These are phyloP conservation scores for Rattus rattus DNA, from an alignment of 2,113 vertebrate species.

Conservation along the genomic window DNA sequence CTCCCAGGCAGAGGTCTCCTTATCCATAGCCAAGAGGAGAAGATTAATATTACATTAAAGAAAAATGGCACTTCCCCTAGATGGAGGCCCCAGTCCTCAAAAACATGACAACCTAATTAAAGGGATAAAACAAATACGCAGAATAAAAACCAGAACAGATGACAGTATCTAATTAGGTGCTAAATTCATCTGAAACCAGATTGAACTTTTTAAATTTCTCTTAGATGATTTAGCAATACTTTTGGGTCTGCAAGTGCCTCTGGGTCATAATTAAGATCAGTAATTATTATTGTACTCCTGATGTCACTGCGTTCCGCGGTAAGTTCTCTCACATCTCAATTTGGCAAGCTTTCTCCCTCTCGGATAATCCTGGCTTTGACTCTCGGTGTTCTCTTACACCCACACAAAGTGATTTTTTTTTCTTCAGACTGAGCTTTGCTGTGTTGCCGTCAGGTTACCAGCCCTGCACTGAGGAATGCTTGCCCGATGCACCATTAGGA, in stretches of 20 bases:
- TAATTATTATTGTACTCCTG: constrained; percentile 66
- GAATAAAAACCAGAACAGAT: constrained; percentile 62
- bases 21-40: not conserved
- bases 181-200: constrained; percentile 70
- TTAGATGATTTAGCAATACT: constrained; percentile 71
- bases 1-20: not conserved
- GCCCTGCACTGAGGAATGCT: not conserved
- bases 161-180: constrained; percentile 68
- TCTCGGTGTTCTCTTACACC: not conserved
- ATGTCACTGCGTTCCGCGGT: constrained; percentile 54
- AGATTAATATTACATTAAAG: not conserved
- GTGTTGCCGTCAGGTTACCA: not conserved
- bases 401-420: not conserved
- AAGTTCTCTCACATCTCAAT: constrained; percentile 50
- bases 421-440: not conserved
- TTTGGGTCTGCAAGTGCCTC: constrained; percentile 57
- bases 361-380: not conserved
- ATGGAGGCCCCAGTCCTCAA: not conserved
- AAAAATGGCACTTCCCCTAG: not conserved
- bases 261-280: constrained; percentile 62
- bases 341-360: not conserved
- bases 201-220: constrained; percentile 48
- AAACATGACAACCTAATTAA: constrained; percentile 57
- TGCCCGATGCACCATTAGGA: not conserved
- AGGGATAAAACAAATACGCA: constrained; percentile 47